Percentiles rank a stretch among this genome's conserved stretches.
Evolutionary conservation across 2,888 invertebrate species (phyloP).

Genomic region (Aphrophora alni): DNA sequence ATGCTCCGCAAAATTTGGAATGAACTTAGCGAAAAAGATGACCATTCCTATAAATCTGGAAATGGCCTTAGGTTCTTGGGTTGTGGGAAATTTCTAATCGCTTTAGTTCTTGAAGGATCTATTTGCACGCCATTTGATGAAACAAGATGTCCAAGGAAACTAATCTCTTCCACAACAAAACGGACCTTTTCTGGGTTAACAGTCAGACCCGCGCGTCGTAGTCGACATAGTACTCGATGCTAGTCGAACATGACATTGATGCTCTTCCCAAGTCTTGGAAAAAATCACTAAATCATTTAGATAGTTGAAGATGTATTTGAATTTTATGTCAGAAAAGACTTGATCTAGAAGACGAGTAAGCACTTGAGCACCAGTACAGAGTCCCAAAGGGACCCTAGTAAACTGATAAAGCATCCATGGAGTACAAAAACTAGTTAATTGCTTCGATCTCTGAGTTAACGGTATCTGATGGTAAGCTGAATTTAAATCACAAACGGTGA

Average conservation of each 20-base stretch:
- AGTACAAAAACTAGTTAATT: constrained; percentile 34
- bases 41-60: constrained; percentile 19
- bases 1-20: not conserved
- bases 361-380: not conserved
- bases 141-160: constrained; percentile 19
- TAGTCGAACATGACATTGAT: not conserved
- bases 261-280: not conserved
- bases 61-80: constrained; percentile 4
- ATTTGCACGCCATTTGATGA: not conserved
- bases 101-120: constrained; percentile 6
- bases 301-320: constrained; percentile 41
- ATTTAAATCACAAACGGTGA: not conserved
- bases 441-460: not conserved
- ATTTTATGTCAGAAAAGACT: constrained; percentile 40
- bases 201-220: not conserved
- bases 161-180: constrained; percentile 7
- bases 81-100: not conserved
- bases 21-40: not conserved
- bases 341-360: constrained; percentile 36
- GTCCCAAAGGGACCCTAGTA: constrained; percentile 7
- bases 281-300: constrained; percentile 41
- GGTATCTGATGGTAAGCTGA: not conserved
- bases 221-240: not conserved
- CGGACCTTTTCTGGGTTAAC: constrained; percentile 21
- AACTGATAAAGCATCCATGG: constrained; percentile 16